These are phyloP conservation scores for Drosophila triauraria DNA, from an alignment of 1,140 invertebrate genomes.

Conservation along the genomic window DNA sequence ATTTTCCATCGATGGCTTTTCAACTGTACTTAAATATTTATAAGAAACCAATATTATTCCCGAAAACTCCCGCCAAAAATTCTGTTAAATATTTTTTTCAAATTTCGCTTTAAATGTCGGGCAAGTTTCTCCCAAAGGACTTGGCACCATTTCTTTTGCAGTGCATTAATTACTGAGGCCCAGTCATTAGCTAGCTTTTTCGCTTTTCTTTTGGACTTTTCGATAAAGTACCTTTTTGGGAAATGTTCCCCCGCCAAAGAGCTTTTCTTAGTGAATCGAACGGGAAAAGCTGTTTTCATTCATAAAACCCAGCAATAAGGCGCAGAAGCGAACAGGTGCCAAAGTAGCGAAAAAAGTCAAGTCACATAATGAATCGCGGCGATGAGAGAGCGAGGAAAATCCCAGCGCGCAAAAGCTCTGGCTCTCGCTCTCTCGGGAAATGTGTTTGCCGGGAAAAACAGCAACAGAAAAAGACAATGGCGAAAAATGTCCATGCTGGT, in stretches of 20 bases:
- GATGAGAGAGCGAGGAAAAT: constrained; percentile 28
- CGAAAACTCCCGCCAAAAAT: no score
- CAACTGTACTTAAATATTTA: not conserved
- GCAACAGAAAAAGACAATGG: constrained; percentile 41
- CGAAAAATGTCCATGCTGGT: constrained; percentile 28
- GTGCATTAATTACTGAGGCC: constrained; percentile 4
- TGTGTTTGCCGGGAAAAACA: constrained; percentile 30
- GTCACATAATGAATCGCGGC: constrained; percentile 19
- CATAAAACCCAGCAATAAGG: constrained; percentile 60
- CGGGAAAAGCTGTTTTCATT: constrained; percentile 64
- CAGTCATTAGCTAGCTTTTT: not conserved
- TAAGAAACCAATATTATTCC: not conserved
- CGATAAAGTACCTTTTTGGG: constrained; percentile 20
- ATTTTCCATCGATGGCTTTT: not conserved
- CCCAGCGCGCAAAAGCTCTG: constrained; percentile 36
- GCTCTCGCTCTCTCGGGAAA: constrained; percentile 20
- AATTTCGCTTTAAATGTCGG: not conserved
- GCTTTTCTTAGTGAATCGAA: constrained; percentile 15
- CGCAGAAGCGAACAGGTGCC: constrained; percentile 63
- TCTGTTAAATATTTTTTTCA: not conserved
- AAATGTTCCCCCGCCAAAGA: constrained; percentile 7
- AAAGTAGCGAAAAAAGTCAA: constrained; percentile 35
- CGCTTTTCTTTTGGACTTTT: not conserved
- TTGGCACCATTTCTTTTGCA: constrained; percentile 11
- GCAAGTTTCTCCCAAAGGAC: constrained; percentile 1